These are phyloP conservation scores for Setophaga petechia DNA, from an alignment of 2,113 vertebrate genomes.

Conservation along the genomic window DNA sequence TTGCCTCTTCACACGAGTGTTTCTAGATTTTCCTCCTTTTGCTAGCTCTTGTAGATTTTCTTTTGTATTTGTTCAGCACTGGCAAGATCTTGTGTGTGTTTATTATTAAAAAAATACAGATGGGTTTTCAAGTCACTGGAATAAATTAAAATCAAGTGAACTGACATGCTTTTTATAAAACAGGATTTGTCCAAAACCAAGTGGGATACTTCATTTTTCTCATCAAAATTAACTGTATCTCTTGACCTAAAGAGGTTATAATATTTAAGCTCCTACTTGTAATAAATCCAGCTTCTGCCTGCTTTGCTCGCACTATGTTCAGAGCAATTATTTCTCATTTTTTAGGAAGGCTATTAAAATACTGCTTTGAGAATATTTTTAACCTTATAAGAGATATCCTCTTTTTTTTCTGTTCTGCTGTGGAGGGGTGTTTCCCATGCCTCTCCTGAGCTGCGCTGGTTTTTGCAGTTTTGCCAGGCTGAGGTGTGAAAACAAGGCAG, in stretches of 20 bases:
- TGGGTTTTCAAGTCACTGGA: background rate
- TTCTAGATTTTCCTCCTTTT: background rate
- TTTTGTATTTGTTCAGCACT: background rate
- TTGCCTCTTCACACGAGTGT: accelerated
- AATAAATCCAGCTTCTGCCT: background rate
- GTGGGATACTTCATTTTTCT: background rate
- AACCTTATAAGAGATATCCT: background rate
- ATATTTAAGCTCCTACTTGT: background rate
- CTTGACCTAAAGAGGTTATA: background rate
- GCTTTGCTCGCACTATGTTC: background rate
- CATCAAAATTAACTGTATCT: background rate
- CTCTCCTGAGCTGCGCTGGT: background rate
- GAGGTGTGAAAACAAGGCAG: background rate
- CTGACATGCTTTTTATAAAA: background rate
- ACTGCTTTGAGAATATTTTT: background rate
- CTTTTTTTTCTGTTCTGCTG: background rate
- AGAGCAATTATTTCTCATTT: background rate
- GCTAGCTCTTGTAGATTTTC: background rate
- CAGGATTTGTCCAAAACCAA: background rate
- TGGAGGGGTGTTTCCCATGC: background rate
- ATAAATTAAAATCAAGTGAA: background rate
- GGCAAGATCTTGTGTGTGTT: background rate
- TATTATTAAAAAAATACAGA: background rate
- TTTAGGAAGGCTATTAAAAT: background rate
- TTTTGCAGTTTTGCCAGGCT: background rate